phyloP scores from a whole-genome alignment of 2,113 vertebrate species.

The Odocoileus virginianus region DNA sequence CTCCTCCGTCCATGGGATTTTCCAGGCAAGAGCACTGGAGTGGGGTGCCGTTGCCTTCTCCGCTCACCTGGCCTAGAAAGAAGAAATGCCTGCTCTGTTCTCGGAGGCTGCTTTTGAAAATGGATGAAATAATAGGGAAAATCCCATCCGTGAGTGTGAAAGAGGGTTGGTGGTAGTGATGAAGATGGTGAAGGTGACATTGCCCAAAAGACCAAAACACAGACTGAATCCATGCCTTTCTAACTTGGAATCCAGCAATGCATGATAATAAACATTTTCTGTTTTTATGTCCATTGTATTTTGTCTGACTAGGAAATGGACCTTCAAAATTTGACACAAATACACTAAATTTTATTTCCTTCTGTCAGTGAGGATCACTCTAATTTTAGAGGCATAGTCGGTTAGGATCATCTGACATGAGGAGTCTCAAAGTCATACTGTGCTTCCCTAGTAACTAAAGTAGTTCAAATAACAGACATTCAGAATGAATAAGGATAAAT shows the following conservation, averaged over 20 bases:
- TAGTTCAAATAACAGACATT: slow-evolving; percentile 34
- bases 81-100: neutral
- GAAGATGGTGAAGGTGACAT: neutral
- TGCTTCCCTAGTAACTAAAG: neutral
- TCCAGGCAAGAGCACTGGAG: too few species aligned
- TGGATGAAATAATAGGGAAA: neutral
- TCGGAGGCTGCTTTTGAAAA: neutral
- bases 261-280: neutral
- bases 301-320: neutral
- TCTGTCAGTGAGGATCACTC: neutral
- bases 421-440: neutral
- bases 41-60: too few species aligned
- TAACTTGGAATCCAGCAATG: neutral
- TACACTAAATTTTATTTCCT: neutral
- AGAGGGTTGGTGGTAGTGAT: neutral
- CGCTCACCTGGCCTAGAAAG: accelerated
- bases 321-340: neutral
- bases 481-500: slow-evolving; percentile 16
- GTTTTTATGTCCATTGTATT: neutral
- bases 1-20: too few species aligned
- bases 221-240: neutral
- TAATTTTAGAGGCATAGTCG: neutral
- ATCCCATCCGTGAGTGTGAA: neutral
- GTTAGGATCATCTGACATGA: neutral
- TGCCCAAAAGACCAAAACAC: neutral